Evolutionary conservation across 2,113 vertebrate species (phyloP).

Genomic region (human): GRCh38 chr5:19523501-19524000

Average conservation of each 20-base stretch:
- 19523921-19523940: fast-evolving
- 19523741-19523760: background rate
- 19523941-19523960: background rate
- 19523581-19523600: background rate
- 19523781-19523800: background rate
- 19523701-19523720: background rate
- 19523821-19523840: background rate
- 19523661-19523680: background rate
- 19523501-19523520: background rate
- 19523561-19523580: background rate
- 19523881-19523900: background rate
- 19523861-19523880: background rate
- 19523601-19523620: background rate
- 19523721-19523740: background rate
- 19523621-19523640: background rate
- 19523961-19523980: background rate
- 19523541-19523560: background rate
- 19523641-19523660: background rate
- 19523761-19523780: background rate
- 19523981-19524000: background rate
- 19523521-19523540: background rate
- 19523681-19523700: background rate
- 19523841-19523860: background rate
- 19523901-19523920: background rate
- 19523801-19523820: background rate